Percentiles rank a stretch among this genome's conserved stretches.
Conservation (phyloP, 2,113 vertebrate species). For the Hippocampus comes region DNA sequence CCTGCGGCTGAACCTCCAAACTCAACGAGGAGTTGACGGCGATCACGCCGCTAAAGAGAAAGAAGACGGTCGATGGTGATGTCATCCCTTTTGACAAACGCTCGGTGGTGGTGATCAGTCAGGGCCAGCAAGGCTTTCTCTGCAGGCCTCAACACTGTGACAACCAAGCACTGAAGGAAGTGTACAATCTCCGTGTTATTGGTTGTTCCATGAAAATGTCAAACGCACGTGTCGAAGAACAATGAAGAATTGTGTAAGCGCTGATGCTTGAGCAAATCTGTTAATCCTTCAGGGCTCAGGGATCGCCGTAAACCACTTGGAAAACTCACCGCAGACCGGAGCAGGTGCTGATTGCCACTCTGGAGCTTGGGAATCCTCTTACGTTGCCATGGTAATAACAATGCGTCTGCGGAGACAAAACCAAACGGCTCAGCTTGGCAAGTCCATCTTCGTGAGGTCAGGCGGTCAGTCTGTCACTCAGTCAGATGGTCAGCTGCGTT, state of each 20-base stretch:
- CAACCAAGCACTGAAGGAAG: no score
- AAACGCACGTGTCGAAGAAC: neutral
- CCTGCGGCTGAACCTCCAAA: constrained; percentile 73
- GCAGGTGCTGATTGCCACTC: constrained; percentile 83
- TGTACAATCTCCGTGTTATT: no score
- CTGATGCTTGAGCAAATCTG: neutral
- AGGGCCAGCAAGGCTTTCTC: no score
- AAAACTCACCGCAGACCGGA: constrained; percentile 79
- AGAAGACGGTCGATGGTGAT: neutral
- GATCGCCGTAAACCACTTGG: neutral
- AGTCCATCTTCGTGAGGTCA: no score
- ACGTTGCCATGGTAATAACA: constrained; percentile 83
- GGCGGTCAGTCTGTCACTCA: neutral
- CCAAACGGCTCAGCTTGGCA: neutral
- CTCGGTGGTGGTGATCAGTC: neutral
- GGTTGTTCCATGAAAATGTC: neutral
- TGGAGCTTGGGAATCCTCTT: constrained; percentile 64
- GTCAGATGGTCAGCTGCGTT: neutral
- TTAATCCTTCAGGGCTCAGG: constrained; percentile 27
- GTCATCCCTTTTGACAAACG: no score
- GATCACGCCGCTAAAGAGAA: constrained; percentile 75
- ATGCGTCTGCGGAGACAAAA: constrained; percentile 65
- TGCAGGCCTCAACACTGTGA: no score
- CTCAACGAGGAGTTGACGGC: constrained; percentile 73
- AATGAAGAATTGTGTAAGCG: neutral